Evolutionary conservation across 64 coral and sea anemone species (phyloP), one percentile per base, ranked within the genome.

Genomic region (Pocillopora verrucosa): DNA sequence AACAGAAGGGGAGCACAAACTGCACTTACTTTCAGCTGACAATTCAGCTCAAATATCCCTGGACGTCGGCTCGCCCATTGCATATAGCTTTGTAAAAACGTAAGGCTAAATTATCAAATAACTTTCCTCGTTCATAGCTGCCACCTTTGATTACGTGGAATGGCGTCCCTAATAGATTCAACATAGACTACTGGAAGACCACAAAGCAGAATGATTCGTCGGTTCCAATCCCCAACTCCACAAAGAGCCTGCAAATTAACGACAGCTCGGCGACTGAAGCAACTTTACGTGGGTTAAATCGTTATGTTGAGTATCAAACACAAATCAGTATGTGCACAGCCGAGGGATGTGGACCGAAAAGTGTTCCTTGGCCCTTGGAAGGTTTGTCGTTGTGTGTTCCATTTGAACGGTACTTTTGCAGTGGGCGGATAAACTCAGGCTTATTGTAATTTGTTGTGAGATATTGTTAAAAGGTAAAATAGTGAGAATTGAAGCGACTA

Each of bases 261-360:
- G 24, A 72, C 13, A 65, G 82, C 26, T 72, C 20, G 0, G 82
- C 62, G 6, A 85, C 20, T 3, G 17, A 56, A 65, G 82, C 82
- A 11, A 85, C 65, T 1, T 10, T 85, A 13, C 11, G 13, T 72
- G 65, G 64, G 10, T 72, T 85, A 57, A 72, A 41, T 22, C 64
- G 64, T 20, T 85, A 72, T 72, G 65, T 5, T 19, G 64, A 72
- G 10, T 85, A 85, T n/a, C 17, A 85, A 25, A 72, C 62, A 24
- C 36, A 85, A 30, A 85, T 85, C 41, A 85, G 64, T 22, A 85
- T 85, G 82, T 85, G 82, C 34, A 85, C 36, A 13, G 24, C 82
- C 0, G 16, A 72, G 56, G 82, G 82, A 22, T 85, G 82, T 85
- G 82, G 82, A 45, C 82, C 82, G 3, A 72, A 36, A 11, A 85